Evolutionary conservation across 2,113 vertebrate species (phyloP), one percentile per base, ranked within the genome.

Genomic region (Podiceps cristatus): DNA sequence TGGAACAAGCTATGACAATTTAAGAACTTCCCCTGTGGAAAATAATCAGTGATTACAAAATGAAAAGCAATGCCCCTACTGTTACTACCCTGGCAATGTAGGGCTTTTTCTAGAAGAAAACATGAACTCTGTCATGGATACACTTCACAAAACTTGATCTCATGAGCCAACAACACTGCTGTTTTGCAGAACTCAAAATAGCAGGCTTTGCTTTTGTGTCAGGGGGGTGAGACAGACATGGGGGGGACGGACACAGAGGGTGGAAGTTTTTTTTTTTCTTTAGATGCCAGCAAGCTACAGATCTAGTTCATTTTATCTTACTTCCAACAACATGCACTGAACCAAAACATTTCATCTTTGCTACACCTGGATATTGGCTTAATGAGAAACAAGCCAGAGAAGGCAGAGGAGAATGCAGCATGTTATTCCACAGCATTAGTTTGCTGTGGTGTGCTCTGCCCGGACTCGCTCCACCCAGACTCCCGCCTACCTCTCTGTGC

Each of bases 1-100:
- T 91, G 81, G 94, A 96, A 96, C 93, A 95, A 91, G 60, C 58
- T 72, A 52, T 28, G 53, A 64, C 73, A 81, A 55, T 62, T 90
- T 44, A 49, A 66, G 84, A 79, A 90, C 74, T 40, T 97, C 59
- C 89, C 91, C 81, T 62, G 31, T 44, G 35, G 81, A 42, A 68
- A 81, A 9, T 15, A 27, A 18, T 24, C 28, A 53, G 35, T 17
- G 49, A 62, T 55, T 90, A 59, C 31, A 85, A 93, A 93, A 86
- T 27, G 31, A 79, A 90, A 73, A 82, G 42, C 63, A 83, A 60
- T 37, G 47, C 13, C 37, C 31, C 66, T 76, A 18, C 56, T 0
- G 2, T 81, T 72, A 94, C 17, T 44, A 88, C 7, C 27, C 62
- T 33, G 31, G 45, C 27, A 84, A 45, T 6, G 27, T 4, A 44